These are phyloP conservation scores for Toxostoma redivivum DNA, from an alignment of 2,113 vertebrate genomes.

Conservation along the genomic window DNA sequence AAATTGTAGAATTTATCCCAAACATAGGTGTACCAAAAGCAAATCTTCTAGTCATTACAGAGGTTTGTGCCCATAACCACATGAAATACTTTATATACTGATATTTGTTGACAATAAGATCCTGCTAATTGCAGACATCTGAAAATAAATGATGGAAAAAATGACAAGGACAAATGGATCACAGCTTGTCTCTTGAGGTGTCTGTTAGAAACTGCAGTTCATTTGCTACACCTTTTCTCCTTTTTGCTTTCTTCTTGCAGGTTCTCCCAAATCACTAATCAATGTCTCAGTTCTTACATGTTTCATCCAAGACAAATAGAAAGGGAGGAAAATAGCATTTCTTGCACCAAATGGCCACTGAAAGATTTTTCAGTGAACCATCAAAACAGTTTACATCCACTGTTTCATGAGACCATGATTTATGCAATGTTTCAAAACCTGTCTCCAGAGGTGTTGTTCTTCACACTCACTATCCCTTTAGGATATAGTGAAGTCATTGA, in stretches of 20 bases:
- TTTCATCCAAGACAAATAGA: slow-evolving; percentile 10
- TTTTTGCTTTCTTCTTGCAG: slow-evolving; percentile 2
- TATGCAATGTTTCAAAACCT: background rate
- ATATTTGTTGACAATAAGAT: background rate
- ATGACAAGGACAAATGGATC: background rate
- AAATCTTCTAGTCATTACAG: background rate
- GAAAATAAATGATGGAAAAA: background rate
- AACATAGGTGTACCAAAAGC: background rate
- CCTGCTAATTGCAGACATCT: background rate
- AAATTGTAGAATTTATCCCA: background rate
- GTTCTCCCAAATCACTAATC: slow-evolving; percentile 7
- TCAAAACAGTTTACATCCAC: background rate
- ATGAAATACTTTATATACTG: background rate
- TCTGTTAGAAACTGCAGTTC: background rate
- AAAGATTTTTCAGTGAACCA: background rate
- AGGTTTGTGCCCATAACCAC: background rate
- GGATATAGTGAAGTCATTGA: background rate
- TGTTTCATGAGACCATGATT: background rate
- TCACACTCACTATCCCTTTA: background rate
- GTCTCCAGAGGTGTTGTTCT: background rate
- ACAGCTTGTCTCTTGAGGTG: background rate
- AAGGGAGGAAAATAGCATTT: background rate
- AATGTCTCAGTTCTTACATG: background rate
- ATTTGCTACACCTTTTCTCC: background rate
- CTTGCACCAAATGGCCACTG: background rate